These are phyloP conservation scores for Lepidocolaptes lacrymiger DNA, from an alignment of 2,797 vertebrate species.

Conservation along the genomic window DNA sequence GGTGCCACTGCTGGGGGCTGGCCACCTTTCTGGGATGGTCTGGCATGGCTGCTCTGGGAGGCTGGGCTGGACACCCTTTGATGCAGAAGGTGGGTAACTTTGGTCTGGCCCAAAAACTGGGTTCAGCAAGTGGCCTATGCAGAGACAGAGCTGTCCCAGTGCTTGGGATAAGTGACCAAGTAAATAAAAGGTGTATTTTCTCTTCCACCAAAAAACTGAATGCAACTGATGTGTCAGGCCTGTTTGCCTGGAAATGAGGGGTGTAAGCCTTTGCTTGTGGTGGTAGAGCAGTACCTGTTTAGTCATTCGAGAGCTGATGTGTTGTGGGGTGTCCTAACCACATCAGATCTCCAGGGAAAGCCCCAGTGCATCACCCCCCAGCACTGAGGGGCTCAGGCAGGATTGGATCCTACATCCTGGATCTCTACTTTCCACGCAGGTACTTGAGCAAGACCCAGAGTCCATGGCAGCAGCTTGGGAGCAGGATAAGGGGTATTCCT, in stretches of 20 bases:
- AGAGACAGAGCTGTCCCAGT: neutral
- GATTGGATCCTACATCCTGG: neutral
- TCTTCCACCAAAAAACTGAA: neutral
- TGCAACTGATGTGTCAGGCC: accelerated
- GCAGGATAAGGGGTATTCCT: accelerated
- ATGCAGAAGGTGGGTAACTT: neutral
- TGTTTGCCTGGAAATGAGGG: neutral
- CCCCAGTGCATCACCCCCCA: no score
- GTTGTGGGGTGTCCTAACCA: accelerated
- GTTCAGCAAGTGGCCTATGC: neutral
- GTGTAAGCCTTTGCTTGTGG: neutral
- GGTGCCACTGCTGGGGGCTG: accelerated
- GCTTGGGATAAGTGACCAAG: neutral
- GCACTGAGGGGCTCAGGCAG: neutral
- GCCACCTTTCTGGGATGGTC: neutral
- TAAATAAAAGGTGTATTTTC: neutral
- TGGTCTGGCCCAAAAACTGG: neutral
- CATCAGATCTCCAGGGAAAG: neutral
- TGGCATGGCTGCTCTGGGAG: neutral
- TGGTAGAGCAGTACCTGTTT: neutral
- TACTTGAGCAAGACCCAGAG: neutral
- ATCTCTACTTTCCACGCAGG: neutral
- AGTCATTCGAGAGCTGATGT: neutral
- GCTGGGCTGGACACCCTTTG: neutral
- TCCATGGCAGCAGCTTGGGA: neutral